Conservation (phyloP, 2,113 vertebrate genomes). For the Cebidichthys violaceus region DNA sequence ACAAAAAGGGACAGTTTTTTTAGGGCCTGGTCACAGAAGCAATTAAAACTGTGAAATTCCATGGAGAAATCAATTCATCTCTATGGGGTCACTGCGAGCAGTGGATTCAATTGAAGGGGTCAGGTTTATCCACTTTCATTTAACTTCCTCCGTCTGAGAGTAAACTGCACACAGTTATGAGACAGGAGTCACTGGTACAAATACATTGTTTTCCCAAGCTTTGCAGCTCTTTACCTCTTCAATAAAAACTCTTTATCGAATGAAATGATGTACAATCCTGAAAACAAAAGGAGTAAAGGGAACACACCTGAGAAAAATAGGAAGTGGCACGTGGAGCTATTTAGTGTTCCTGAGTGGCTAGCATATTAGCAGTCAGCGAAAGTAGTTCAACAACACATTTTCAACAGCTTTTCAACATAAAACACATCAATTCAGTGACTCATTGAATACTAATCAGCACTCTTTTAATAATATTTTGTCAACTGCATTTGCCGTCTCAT, state of each 20-base stretch:
- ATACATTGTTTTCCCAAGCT: neutral
- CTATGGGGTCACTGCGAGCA: neutral
- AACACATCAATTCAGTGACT: neutral
- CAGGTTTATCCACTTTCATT: neutral
- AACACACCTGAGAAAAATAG: neutral
- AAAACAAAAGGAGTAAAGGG: neutral
- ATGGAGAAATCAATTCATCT: neutral
- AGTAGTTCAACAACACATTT: too few relatives aligned
- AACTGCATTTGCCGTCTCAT: neutral
- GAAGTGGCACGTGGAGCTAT: neutral
- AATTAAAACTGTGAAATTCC: neutral
- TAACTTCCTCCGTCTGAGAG: neutral
- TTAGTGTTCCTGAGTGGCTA: neutral
- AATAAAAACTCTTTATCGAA: neutral
- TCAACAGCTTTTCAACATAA: too few relatives aligned
- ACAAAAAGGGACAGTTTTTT: neutral
- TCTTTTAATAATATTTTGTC: neutral
- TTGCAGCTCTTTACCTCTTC: neutral
- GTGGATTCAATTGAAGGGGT: neutral
- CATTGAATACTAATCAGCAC: neutral
- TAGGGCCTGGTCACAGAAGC: neutral
- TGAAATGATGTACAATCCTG: neutral
- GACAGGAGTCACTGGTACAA: neutral
- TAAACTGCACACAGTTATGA: neutral
- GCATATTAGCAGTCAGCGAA: too few relatives aligned